Evolutionary conservation across 1,140 invertebrate genomes (phyloP), one percentile per base, ranked within the genome.

Genomic region (Heliconius melpomene): DNA sequence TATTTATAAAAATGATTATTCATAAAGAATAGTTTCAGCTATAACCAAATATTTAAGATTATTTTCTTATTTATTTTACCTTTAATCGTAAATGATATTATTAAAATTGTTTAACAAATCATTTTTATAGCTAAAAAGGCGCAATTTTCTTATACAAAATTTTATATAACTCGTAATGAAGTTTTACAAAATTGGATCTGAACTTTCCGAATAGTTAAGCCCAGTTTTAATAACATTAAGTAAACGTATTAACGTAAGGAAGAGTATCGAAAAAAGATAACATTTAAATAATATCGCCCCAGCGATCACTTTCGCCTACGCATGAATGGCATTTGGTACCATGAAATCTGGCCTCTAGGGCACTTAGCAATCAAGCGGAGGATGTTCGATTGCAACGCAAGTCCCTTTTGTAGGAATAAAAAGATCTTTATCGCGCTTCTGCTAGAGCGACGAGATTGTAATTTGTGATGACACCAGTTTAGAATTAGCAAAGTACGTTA

Each of bases 231-330:
- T 82, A 85, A 82, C 79, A 84, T 82, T 82, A 86, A 85, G 84
- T 84, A 85, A 79, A 78, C 78, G 86, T 87, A 87, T 88, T 86
- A 88, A 87, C 79, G 80, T 74, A 86, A 81, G 82, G 82, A 83
- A 79, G 89, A 91, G 88, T 93, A 93, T 93, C 90, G 91, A 94
- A 93, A 93, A 93, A 91, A 92, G 89, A 93, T 94, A 91, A 94
- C 91, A 93, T 94, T 93, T 94, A 93, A 94, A 94, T 93, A 94
- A 94, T 92, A 93, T 92, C 89, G 92, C 93, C 91, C 93, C 70
- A 88, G 92, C 86, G 93, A 92, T 93, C 93, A 92, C 87, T 94
- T 92, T 90, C 88, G 86, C 82, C 86, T 88, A 88, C 89, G 90
- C 89, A 89, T 86, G 90, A 90, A 92, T 85, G 88, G 90, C 87